Evolutionary conservation across 2,113 vertebrate species (phyloP).

Genomic region (Forbesichthys agassizii): DNA sequence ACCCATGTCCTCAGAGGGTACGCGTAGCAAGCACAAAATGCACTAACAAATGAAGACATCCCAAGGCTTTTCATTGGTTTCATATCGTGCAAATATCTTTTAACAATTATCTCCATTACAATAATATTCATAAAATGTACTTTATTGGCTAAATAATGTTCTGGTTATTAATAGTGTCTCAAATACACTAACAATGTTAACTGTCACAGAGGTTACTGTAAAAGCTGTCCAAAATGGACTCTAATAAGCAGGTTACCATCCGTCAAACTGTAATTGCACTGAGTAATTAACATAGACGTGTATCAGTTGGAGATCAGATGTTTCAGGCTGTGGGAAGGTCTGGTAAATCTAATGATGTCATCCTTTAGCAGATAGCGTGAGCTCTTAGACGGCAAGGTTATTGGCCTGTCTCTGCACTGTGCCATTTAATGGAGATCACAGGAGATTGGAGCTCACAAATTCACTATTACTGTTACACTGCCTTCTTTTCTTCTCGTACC

Average conservation of each 20-base stretch:
- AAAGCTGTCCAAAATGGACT: conserved; percentile 23
- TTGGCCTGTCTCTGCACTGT: conserved; percentile 73
- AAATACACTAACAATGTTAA: neutral
- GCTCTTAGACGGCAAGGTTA: conserved; percentile 83
- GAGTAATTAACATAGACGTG: conserved; percentile 86
- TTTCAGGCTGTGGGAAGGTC: conserved; percentile 76
- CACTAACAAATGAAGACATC: too few species aligned
- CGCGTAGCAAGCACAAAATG: too few species aligned
- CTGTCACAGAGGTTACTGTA: conserved; percentile 30
- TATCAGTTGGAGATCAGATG: conserved; percentile 80
- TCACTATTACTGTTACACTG: conserved; percentile 52
- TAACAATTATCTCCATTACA: too few species aligned
- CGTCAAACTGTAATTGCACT: conserved; percentile 84
- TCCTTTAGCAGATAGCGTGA: conserved; percentile 74
- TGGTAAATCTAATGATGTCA: conserved; percentile 81
- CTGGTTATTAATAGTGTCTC: too few species aligned
- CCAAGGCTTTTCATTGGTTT: too few species aligned
- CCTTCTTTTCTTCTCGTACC: conserved; percentile 46
- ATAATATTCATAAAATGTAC: too few species aligned
- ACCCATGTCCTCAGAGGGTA: too few species aligned
- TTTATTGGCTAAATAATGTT: too few species aligned
- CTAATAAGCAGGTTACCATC: conserved; percentile 67
- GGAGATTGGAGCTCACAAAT: conserved; percentile 57
- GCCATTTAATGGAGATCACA: conserved; percentile 68
- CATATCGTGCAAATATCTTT: too few species aligned